phyloP scores from a whole-genome alignment of 53 echinoderm and acorn worm species.

The Patiria pectinifera region DNA sequence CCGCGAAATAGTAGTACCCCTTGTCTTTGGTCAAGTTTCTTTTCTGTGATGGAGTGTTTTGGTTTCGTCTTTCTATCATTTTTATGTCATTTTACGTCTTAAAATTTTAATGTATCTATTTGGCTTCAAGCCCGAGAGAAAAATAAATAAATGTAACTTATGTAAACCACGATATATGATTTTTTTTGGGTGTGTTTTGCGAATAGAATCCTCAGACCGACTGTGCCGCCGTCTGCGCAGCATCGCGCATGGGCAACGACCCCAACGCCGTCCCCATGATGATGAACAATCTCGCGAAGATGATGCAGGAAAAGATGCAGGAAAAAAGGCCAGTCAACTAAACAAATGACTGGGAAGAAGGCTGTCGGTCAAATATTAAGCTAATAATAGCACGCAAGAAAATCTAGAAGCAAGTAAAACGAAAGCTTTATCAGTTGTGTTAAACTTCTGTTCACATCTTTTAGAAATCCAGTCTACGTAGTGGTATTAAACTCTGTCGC shows the following conservation, averaged over 20 bases:
- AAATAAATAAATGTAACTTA: not conserved
- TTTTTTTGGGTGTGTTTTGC: not conserved
- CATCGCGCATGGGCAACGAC: not conserved
- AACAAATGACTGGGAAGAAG: not conserved
- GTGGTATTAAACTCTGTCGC: too few relatives aligned
- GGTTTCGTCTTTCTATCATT: not conserved
- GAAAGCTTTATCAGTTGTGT: too few relatives aligned
- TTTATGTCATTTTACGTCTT: not conserved
- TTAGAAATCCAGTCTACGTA: too few relatives aligned
- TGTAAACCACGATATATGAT: not conserved
- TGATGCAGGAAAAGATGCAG: not conserved
- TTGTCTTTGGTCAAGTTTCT: not conserved
- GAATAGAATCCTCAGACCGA: not conserved
- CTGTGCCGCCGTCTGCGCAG: not conserved
- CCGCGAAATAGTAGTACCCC: not conserved
- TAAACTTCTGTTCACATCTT: too few relatives aligned
- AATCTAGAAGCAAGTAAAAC: not conserved
- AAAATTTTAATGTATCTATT: too few relatives aligned
- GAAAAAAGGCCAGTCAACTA: not conserved
- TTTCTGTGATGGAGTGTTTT: not conserved
- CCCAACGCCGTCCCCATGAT: not conserved
- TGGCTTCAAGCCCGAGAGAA: too few relatives aligned
- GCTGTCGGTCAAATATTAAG: not conserved
- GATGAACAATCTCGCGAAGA: not conserved
- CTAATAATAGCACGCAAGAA: not conserved